These are phyloP conservation scores for Trichogramma dendrolimi DNA, from an alignment of 2,888 invertebrate genomes.

Conservation along the genomic window DNA sequence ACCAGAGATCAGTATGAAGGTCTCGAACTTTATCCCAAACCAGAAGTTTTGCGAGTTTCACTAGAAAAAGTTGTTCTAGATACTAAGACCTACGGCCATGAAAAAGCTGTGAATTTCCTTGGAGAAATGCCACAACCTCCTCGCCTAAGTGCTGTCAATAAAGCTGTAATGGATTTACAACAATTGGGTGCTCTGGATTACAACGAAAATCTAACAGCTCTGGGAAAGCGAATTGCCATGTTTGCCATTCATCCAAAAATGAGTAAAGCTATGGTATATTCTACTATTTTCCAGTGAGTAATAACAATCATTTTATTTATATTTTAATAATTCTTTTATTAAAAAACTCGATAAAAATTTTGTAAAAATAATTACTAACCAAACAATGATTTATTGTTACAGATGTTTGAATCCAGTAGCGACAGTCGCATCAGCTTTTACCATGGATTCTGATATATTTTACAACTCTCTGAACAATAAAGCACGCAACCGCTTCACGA, in stretches of 20 bases:
- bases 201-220: constrained; percentile 60
- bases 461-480: constrained; percentile 53
- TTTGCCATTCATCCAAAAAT: constrained; percentile 62
- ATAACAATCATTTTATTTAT: not conserved
- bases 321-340: constrained; percentile 14
- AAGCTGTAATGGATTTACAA: constrained; percentile 61
- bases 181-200: constrained; percentile 58
- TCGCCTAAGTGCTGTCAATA: constrained; percentile 49
- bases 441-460: constrained; percentile 58
- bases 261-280: constrained; percentile 60
- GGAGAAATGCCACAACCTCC: constrained; percentile 64
- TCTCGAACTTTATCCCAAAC: constrained; percentile 57
- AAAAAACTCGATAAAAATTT: constrained; percentile 15
- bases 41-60: constrained; percentile 63
- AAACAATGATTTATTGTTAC: constrained; percentile 16
- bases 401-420: constrained; percentile 57
- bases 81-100: constrained; percentile 60
- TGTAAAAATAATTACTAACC: constrained; percentile 9
- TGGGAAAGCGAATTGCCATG: constrained; percentile 58
- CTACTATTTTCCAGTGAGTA: constrained; percentile 54
- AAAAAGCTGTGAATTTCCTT: constrained; percentile 59
- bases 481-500: constrained; percentile 55
- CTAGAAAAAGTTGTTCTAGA: constrained; percentile 60
- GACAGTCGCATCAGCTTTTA: constrained; percentile 53
- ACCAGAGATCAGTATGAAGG: constrained; percentile 54